Base-by-base conservation (phyloP, 1,140 invertebrate species). In the Melitaea cinxia region DNA sequence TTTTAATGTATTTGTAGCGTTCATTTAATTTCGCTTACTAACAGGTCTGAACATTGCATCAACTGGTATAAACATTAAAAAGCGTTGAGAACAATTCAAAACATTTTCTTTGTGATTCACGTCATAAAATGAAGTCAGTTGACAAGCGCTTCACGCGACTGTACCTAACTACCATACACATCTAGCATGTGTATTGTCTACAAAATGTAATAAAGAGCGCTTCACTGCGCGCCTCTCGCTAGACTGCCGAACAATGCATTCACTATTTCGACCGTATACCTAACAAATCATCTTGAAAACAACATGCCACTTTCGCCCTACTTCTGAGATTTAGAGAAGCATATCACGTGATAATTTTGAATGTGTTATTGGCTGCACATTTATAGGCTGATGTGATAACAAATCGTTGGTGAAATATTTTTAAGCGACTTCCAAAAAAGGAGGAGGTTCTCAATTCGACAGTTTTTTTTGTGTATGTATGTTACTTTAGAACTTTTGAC, bases 141-240 rank as follows among this genome's bases (percentile, higher is more conserved):
- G 61, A 49, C 57, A 61, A 56, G 33, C 39, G 50, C 24, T 56
- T 42, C 24, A 55, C 52, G 53, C 63, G 60, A 74, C 61, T 55
- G 71, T 72, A 75, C 68, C 33, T 70, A 68, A 15, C 35, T 33
- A 24, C 12, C 60, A n/a, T 55, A 47, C 28, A 39, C 37, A 56
- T 30, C 53, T 49, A 47, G 6, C 19, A 23, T 50, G 24, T 39
- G 52, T 50, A 80, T 82, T 83, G 80, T 78, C 68, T 73, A 73
- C 72, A 61, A 68, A 76, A 78, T 80, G 80, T 82, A 82, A 82
- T 78, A 80, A 75, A 81, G 72, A 70, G 72, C 75, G 76, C 77
- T 83, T 69, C 65, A 79, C 71, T 85, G 75, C 77, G 64, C 64
- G 28, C 68, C 72, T 75, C 73, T 65, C 70, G 61, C 72, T 23